phyloP scores from a whole-genome alignment of 2,888 invertebrate genomes.

The Epistrophe eligans region DNA sequence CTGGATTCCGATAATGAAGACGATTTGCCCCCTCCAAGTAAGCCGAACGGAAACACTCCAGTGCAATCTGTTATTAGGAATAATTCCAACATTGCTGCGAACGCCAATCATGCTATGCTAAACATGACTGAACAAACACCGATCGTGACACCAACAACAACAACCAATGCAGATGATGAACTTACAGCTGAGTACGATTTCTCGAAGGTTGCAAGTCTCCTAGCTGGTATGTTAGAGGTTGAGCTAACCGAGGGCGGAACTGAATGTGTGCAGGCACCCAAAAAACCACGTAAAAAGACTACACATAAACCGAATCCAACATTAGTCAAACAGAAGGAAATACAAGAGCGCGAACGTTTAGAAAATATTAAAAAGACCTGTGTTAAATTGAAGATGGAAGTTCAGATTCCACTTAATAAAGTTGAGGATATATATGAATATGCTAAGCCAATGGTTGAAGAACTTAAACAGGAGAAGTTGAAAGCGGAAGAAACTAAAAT shows the following conservation, averaged over 20 bases:
- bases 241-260: slow-evolving; percentile 79
- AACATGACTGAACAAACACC: slow-evolving; percentile 1
- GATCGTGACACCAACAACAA: slow-evolving; percentile 36
- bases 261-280: slow-evolving; percentile 61
- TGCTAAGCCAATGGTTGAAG: slow-evolving; percentile 79
- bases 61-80: slow-evolving; percentile 47
- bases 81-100: slow-evolving; percentile 74
- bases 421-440: slow-evolving; percentile 80
- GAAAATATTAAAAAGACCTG: slow-evolving; percentile 81
- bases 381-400: slow-evolving; percentile 81
- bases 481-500: slow-evolving; percentile 1
- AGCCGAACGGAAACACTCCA: slow-evolving; percentile 16
- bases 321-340: slow-evolving; percentile 80
- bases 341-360: slow-evolving; percentile 81
- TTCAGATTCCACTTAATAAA: slow-evolving; percentile 79
- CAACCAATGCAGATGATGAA: slow-evolving; percentile 45
- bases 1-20: slow-evolving; percentile 83
- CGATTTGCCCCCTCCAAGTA: slow-evolving; percentile 55
- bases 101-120: not conserved
- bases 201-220: slow-evolving; percentile 79
- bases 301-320: slow-evolving; percentile 83
- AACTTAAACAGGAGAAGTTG: slow-evolving; percentile 42
- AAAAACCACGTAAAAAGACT: slow-evolving; percentile 83
- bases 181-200: slow-evolving; percentile 76
- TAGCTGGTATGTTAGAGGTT: slow-evolving; percentile 82